Conservation (phyloP, 2,888 invertebrate genomes). For the Leucophenga maculata region DNA sequence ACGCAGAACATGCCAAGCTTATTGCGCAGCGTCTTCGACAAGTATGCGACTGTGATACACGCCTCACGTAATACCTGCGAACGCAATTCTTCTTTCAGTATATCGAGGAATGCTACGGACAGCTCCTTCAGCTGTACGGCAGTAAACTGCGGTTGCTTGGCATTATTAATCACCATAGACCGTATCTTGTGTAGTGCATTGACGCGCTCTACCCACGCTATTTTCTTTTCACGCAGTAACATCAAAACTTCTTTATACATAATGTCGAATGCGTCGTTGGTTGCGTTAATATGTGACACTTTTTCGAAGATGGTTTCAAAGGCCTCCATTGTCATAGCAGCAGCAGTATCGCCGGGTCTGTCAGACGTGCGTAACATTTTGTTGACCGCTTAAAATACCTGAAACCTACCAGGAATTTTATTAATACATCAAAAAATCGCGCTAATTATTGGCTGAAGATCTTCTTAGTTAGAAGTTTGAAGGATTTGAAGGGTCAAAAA, state of each 20-base stretch:
- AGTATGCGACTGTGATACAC: conserved; percentile 93
- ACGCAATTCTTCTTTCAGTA: conserved; percentile 90
- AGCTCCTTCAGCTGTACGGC: conserved; percentile 83
- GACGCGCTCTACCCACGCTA: conserved; percentile 96
- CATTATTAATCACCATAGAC: conserved; percentile 86
- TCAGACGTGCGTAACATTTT: no score
- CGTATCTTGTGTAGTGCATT: conserved; percentile 90
- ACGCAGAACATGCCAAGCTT: conserved; percentile 91
- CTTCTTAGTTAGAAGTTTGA: no score
- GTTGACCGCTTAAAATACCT: conserved; percentile 28
- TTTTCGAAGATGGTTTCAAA: conserved; percentile 90
- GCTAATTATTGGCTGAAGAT: no score
- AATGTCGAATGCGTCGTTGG: no score
- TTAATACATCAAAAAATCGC: no score
- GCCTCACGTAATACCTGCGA: conserved; percentile 92
- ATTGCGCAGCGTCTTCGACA: conserved; percentile 87
- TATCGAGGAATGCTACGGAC: conserved; percentile 85
- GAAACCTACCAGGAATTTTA: no score
- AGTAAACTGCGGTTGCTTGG: conserved; percentile 80
- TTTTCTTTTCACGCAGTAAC: conserved; percentile 83
- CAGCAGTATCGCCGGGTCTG: conserved; percentile 78
- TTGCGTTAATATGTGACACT: no score
- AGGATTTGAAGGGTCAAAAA: no score
- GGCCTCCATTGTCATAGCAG: conserved; percentile 90
- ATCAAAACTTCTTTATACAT: conserved; percentile 83